Conservation (phyloP, 1,140 invertebrate species). For the Drosophila ananassae region DNA sequence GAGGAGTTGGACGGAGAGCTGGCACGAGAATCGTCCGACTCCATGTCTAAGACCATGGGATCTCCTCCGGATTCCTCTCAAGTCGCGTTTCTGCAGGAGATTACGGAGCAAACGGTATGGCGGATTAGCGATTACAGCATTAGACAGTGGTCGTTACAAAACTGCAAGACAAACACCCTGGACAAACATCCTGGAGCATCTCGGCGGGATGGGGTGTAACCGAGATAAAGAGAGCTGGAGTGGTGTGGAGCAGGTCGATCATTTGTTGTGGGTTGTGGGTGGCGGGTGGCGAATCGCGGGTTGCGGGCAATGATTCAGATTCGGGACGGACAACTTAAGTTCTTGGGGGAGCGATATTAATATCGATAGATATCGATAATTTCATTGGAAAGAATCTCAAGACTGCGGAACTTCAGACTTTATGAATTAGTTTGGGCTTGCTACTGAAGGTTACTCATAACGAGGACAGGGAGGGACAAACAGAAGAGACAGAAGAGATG, state of each 20-base stretch:
- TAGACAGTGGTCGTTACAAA: neutral
- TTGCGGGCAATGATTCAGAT: too few species aligned
- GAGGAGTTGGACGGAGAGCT: conserved; percentile 61
- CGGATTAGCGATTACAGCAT: conserved; percentile 2
- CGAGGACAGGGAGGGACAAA: neutral
- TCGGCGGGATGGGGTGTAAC: neutral
- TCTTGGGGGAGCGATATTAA: too few species aligned
- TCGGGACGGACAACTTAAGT: neutral
- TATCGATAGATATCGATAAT: too few species aligned
- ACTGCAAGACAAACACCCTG: conserved; percentile 10
- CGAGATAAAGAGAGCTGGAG: neutral
- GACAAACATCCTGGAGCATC: conserved; percentile 10
- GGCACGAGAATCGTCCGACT: conserved; percentile 68
- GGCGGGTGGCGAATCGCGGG: too few species aligned
- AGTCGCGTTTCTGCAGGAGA: conserved; percentile 57
- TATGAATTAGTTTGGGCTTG: neutral
- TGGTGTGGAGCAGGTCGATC: conserved; percentile 8
- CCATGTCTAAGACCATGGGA: conserved; percentile 67
- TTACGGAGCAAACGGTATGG: neutral
- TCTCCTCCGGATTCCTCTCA: conserved; percentile 14
- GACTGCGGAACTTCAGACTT: neutral
- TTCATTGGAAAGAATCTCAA: too few species aligned
- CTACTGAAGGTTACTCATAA: neutral
- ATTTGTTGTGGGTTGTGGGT: conserved; percentile 14
- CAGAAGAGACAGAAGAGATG: neutral